These are phyloP conservation scores for Scolopax mira DNA, from an alignment of 2,113 vertebrate species.

Conservation along the genomic window DNA sequence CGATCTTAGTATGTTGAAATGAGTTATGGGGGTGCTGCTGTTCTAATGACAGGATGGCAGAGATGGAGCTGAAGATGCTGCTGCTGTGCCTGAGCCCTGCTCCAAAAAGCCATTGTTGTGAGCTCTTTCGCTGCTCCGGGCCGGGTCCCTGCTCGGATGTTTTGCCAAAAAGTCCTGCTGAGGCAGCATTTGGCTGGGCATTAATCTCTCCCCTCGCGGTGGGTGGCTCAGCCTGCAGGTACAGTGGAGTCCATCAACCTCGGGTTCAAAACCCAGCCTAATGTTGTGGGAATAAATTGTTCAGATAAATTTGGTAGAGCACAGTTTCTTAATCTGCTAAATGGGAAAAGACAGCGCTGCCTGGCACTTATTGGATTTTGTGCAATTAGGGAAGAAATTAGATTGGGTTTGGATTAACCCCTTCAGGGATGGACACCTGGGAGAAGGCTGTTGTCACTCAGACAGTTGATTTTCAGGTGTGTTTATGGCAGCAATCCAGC, in stretches of 20 bases:
- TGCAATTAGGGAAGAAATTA: conserved; percentile 35
- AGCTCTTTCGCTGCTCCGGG: not conserved
- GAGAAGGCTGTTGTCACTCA: not conserved
- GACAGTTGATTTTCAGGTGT: conserved; percentile 26
- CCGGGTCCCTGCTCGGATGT: accelerated
- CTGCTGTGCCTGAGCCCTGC: not conserved
- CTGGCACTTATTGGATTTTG: not conserved
- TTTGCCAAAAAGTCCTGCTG: not conserved
- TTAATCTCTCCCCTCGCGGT: not conserved
- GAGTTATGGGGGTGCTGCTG: not conserved
- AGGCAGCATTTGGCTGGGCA: not conserved
- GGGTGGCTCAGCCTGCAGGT: not conserved
- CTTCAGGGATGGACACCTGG: not conserved
- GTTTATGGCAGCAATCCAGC: not conserved
- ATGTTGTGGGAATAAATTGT: conserved; percentile 22
- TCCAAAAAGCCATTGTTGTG: accelerated
- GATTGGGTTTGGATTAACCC: conserved; percentile 43
- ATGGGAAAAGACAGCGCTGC: not conserved
- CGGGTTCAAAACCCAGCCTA: not conserved
- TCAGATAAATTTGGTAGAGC: not conserved
- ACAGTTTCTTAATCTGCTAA: conserved; percentile 35
- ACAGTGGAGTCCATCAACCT: not conserved
- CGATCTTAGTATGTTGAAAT: not conserved
- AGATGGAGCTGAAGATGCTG: not conserved
- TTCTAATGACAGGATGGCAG: not conserved